Conservation (phyloP, 2,113 vertebrate species). For the Nesoenas mayeri region DNA sequence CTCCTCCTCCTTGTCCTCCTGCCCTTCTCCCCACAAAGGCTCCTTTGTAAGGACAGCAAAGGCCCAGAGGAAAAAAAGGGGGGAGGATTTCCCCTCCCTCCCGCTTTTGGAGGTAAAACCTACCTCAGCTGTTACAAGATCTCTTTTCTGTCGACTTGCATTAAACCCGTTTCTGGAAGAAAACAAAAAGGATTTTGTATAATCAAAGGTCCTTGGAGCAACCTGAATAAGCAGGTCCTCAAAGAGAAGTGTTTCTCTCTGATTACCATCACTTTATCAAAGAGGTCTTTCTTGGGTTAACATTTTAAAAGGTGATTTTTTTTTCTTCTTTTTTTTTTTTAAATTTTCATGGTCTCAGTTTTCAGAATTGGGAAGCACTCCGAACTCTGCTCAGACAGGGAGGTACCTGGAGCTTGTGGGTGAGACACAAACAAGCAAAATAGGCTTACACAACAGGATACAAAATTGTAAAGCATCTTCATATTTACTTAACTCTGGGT, state of each 20-base stretch:
- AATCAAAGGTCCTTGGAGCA: conserved; percentile 76
- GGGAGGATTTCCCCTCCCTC: conserved; percentile 37
- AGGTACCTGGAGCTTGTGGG: conserved; percentile 22
- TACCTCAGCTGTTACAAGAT: conserved; percentile 96
- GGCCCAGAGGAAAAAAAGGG: conserved; percentile 69
- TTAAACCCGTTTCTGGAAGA: conserved; percentile 89
- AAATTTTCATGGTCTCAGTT: conserved; percentile 43
- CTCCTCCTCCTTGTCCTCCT: conserved; percentile 54
- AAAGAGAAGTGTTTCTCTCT: conserved; percentile 73
- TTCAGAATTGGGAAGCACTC: conserved; percentile 56
- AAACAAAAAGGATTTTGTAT: conserved; percentile 87
- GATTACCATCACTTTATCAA: conserved; percentile 81
- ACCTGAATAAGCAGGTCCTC: conserved; percentile 77
- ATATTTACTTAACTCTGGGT: background rate
- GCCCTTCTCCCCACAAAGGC: conserved; percentile 70
- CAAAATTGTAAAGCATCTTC: background rate
- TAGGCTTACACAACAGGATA: conserved; percentile 3
- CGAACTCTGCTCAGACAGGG: conserved; percentile 53
- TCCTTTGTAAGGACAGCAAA: conserved; percentile 74
- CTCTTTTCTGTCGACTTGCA: conserved; percentile 95
- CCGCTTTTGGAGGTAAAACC: conserved; percentile 87
- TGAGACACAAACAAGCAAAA: conserved; percentile 33
- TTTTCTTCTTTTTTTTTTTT: background rate
- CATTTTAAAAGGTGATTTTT: conserved; percentile 61
- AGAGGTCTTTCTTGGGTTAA: conserved; percentile 80